Base-by-base conservation (phyloP, 1,140 invertebrate genomes). In the Drosophila ohnishii region DNA sequence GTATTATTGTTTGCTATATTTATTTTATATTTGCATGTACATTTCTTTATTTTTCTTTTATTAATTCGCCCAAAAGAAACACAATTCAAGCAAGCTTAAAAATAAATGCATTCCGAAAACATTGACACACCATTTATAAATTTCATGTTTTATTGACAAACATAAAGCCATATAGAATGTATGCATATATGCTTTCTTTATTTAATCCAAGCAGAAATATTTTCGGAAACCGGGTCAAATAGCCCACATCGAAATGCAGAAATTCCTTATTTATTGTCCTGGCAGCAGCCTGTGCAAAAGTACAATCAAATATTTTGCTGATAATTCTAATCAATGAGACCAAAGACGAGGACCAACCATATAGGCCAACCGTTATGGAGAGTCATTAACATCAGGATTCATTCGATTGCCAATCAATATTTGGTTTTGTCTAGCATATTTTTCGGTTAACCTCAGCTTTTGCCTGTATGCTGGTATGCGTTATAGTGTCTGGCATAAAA, bases 391-490 rank as follows among this genome's bases (percentile, higher is more conserved):
- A 62, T 73, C 25, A 53, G 47, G 47, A 61, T 53, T 39, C 32
- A 61, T 73, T 55, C 16, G 30, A 67, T 63, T 42, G 72, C 35
- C 37, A 61, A 85, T 78, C 69, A 78, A 78, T 78, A 63, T 85
- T 75, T 44, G 65, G 67, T 66, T 81, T 64, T 35, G 58, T 42
- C 35, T 64, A 56, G 61, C 61, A 79, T 42, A 69, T 66, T 67
- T 79, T 67, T 75, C 30, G 34, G 51, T 37, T 37, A 37, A n/a
- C 13, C 51, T 11, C 19, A 37, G 51, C 34, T 32, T 32, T 44
- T 44, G 10, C 30, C 22, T 9, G 40, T 7, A 25, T 14, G 45
- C 22, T 19, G 39, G 30, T 63, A 22, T 40, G 11, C 34, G 14
- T 67, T 40, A 16, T 67, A 62, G 44, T 67, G 57, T 10, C 25